Evolutionary conservation across 2,888 invertebrate genomes (phyloP).

Genomic region (Oscheius sp.): DNA sequence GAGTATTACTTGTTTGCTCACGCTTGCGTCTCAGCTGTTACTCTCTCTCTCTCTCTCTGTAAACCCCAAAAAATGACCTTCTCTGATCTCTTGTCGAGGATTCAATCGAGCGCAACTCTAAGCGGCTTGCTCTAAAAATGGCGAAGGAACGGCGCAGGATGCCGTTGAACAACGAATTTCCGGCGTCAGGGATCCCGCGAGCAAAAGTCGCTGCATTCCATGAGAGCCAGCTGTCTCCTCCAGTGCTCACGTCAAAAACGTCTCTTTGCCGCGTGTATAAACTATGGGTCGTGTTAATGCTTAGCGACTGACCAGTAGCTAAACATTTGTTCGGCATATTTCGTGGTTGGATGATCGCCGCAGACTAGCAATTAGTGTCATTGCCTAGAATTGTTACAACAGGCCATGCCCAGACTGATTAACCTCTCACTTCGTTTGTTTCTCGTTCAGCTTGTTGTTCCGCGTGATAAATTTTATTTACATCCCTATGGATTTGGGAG

Average conservation of each 20-base stretch:
- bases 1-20: constrained; percentile 16
- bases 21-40: constrained; percentile 16
- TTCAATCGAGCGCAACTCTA: constrained; percentile 6
- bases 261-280: constrained; percentile 22
- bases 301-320: constrained; percentile 18
- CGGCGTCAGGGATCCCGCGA: not conserved
- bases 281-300: constrained; percentile 15
- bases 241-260: constrained; percentile 15
- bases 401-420: constrained; percentile 27
- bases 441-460: constrained; percentile 7
- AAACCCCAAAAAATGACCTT: constrained; percentile 16
- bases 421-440: constrained; percentile 11
- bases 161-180: not conserved
- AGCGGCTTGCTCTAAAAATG: not conserved
- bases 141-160: not conserved
- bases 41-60: not conserved
- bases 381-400: constrained; percentile 36
- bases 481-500: too few relatives aligned
- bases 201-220: constrained; percentile 30
- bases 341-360: constrained; percentile 32
- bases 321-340: constrained; percentile 6
- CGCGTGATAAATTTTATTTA: not conserved
- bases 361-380: constrained; percentile 34
- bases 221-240: constrained; percentile 19
- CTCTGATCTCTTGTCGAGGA: not conserved